These are phyloP conservation scores for Drosophila nasuta DNA, from an alignment of 1,140 invertebrate species.

Conservation along the genomic window DNA sequence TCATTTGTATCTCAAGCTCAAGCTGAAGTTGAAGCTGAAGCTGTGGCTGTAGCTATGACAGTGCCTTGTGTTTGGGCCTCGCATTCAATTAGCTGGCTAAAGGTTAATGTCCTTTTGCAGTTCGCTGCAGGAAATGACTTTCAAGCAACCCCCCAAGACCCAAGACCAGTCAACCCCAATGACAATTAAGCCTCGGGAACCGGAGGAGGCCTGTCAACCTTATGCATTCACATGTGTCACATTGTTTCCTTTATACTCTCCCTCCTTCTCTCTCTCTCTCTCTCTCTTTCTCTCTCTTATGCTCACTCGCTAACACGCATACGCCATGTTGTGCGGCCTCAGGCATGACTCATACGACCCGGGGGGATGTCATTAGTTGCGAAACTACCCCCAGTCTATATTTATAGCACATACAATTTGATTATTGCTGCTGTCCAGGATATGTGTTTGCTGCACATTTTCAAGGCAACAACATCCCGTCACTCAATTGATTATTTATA, in stretches of 20 bases:
- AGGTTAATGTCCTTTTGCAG: conserved; percentile 49
- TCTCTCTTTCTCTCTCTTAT: not conserved
- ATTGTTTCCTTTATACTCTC: not conserved
- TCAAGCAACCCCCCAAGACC: conserved; percentile 41
- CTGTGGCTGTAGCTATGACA: not conserved
- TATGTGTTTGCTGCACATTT: conserved; percentile 15
- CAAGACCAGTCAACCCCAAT: conserved; percentile 6
- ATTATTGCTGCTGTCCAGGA: conserved; percentile 18
- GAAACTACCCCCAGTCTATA: conserved; percentile 43
- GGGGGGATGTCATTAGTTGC: conserved; percentile 15
- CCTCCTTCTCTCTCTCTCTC: not conserved
- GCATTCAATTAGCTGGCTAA: conserved; percentile 23
- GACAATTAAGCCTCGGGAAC: conserved; percentile 16
- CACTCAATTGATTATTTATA: conserved; percentile 37
- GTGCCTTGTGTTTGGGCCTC: not conserved
- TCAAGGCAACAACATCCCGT: conserved; percentile 28
- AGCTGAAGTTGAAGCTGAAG: conserved; percentile 13
- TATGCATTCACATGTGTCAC: conserved; percentile 22
- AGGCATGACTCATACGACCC: conserved; percentile 61
- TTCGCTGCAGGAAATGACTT: conserved; percentile 46
- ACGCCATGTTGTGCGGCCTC: conserved; percentile 52
- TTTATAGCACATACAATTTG: conserved; percentile 33
- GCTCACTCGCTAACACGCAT: conserved; percentile 48
- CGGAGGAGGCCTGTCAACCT: conserved; percentile 20
- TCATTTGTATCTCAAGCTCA: conserved; percentile 37